These are phyloP conservation scores for Lacerta bilineata DNA, from an alignment of 2,797 vertebrate species.

Conservation along the genomic window DNA sequence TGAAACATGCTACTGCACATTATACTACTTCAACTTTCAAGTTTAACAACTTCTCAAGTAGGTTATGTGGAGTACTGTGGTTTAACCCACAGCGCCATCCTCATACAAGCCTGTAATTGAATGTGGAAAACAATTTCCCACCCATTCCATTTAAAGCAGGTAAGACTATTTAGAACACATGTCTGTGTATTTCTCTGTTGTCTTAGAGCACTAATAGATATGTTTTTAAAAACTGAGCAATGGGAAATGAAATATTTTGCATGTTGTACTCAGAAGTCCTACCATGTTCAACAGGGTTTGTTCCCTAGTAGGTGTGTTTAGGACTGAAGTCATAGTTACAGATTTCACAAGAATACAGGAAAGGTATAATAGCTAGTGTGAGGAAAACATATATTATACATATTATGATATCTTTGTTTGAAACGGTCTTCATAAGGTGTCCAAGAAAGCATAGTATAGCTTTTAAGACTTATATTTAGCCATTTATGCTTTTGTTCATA, in stretches of 20 bases:
- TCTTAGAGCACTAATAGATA: neutral
- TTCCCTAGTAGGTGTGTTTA: neutral
- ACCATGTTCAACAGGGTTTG: no score
- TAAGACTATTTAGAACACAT: neutral
- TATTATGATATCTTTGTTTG: neutral
- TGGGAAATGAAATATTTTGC: neutral
- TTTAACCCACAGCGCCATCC: no score
- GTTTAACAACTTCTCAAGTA: constrained; percentile 34
- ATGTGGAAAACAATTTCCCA: neutral
- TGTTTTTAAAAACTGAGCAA: no score
- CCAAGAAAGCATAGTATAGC: neutral
- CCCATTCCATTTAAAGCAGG: neutral
- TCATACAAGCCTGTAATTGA: neutral
- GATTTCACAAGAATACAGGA: neutral
- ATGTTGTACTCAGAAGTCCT: neutral
- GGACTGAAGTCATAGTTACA: neutral
- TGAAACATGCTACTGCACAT: constrained; percentile 22
- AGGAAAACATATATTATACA: neutral
- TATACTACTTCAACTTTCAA: neutral
- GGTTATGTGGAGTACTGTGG: neutral
- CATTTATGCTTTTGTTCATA: neutral
- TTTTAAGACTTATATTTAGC: neutral
- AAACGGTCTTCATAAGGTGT: neutral
- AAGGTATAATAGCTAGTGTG: neutral
- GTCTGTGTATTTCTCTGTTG: neutral